Evolutionary conservation across 2,888 invertebrate species (phyloP), one percentile per base, ranked within the genome.

Genomic region (Macrostomum cliftonense): DNA sequence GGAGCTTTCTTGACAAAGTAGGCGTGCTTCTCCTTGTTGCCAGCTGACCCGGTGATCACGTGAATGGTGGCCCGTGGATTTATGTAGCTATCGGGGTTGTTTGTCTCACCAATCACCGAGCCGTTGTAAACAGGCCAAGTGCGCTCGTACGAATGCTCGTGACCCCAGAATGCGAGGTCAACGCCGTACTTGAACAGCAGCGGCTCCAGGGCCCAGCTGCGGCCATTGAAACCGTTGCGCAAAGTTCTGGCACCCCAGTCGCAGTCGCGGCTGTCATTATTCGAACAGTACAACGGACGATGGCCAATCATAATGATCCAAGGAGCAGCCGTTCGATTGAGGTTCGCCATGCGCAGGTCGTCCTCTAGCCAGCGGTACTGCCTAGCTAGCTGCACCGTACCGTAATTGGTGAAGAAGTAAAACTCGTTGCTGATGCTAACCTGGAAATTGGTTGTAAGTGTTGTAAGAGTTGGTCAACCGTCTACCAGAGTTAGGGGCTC

Each of bases 351-450:
- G 19, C 16, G 28, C 13, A 46, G 37, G 39, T 46, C 46, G 36
- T 37, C 28, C 36, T 46, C 46, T 14, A 46, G 40, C 46, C 46
- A 46, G 20, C 28, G 19, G 38, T 46, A 46, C n/a, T 46, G 46
- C 16, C 19, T 39, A 42, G n/a, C 4, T 1, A 38, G 49, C 50
- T 80, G 79, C 61, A 82, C 80, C 39, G 81, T 65, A 0, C 89
- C 88, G 63, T 82, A 87, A 59, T 82, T 76, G 42, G 82, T 73
- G 68, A 80, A 89, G 71, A 87, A 91, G 70, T 91, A 91, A 50
- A 82, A 79, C 73, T 91, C 91, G 0, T 88, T 88, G 53, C 85
- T 83, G 59, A 91, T 78, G 39, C 80, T 80, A 48, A 91, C 28
- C 28, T 28, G 28, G n/a, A n/a, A n/a, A n/a, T n/a, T n/a, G n/a